Percentiles rank a stretch among this genome's conserved stretches.
phyloP scores from a whole-genome alignment of 2,797 vertebrate genomes.

The Gallinago stenura region DNA sequence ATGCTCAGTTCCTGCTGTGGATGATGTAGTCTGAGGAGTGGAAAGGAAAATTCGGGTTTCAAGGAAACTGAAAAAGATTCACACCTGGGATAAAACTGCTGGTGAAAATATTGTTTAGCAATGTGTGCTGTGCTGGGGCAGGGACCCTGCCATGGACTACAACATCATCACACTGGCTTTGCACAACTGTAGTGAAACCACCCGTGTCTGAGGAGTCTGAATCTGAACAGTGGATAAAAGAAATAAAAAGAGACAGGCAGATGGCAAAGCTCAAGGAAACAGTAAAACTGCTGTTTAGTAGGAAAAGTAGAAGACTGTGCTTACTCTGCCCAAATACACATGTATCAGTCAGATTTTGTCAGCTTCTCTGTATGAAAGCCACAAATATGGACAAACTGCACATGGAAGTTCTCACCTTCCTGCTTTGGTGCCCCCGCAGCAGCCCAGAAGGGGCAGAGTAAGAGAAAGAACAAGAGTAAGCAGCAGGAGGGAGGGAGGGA shows the following conservation, averaged over 20 bases:
- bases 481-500: neutral
- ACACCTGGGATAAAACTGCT: neutral
- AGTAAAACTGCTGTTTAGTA: neutral
- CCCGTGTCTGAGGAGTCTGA: neutral
- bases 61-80: neutral
- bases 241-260: neutral
- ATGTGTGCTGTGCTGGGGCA: neutral
- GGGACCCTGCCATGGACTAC: neutral
- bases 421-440: neutral
- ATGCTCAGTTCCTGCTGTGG: constrained; percentile 16
- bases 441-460: neutral
- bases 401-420: neutral
- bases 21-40: neutral
- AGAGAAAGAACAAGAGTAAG: neutral
- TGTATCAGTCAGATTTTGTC: constrained; percentile 7
- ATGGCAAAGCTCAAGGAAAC: neutral
- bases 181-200: neutral
- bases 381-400: neutral
- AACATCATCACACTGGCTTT: rapidly evolving
- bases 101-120: neutral
- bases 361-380: constrained; percentile 37
- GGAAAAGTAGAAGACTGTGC: neutral
- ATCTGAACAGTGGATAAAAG: neutral
- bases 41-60: neutral
- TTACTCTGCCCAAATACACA: constrained; percentile 22